Evolutionary conservation across 2,797 vertebrate genomes (phyloP).

Genomic region (Syngnathus acus): DNA sequence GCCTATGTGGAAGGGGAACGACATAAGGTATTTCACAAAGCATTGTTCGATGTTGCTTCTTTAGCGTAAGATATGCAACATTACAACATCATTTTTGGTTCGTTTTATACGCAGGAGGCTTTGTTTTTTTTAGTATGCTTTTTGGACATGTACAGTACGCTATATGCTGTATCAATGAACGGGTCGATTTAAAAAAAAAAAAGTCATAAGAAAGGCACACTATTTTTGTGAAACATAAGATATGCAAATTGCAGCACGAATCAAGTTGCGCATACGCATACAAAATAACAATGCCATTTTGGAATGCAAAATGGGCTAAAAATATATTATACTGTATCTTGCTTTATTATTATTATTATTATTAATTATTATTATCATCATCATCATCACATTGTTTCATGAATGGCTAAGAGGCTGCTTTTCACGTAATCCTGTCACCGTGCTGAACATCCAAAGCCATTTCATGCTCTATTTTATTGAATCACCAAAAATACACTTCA

Average conservation of each 20-base stretch:
- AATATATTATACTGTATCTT: too few relatives aligned
- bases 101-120: neutral
- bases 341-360: neutral
- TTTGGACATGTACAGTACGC: too few relatives aligned
- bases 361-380: neutral
- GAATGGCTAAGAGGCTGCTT: slow-evolving; percentile 27
- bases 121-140: too few relatives aligned
- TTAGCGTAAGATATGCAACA: neutral
- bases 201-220: too few relatives aligned
- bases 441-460: slow-evolving; percentile 39
- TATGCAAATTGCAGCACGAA: neutral
- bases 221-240: neutral
- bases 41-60: slow-evolving; percentile 9
- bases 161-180: too few relatives aligned
- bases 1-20: neutral
- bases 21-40: slow-evolving; percentile 16
- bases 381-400: slow-evolving; percentile 25
- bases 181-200: too few relatives aligned
- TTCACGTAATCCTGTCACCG: slow-evolving; percentile 35
- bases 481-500: slow-evolving; percentile 51
- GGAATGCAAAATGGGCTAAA: slow-evolving; percentile 14
- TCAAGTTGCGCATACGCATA: too few relatives aligned
- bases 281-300: neutral
- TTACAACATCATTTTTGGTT: neutral
- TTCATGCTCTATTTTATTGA: slow-evolving; percentile 49